Base-by-base conservation (phyloP, 2,797 vertebrate species). In the Cephalopachus bancanus region DNA sequence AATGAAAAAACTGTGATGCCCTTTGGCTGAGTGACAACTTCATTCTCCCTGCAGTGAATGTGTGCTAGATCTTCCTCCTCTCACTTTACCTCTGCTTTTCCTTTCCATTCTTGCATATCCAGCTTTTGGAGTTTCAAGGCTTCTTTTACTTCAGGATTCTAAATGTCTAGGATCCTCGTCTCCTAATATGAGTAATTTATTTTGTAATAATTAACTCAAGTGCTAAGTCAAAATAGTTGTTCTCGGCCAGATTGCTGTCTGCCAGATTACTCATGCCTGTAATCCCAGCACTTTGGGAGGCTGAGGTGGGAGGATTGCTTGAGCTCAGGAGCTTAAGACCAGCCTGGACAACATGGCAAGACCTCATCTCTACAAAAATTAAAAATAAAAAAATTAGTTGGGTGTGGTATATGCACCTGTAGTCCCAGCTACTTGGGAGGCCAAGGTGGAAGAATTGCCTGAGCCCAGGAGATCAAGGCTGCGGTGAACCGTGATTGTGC, bases 11-110 rank as follows among this genome's bases (percentile, higher is more conserved):
- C 62, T 15, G 0, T 59, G 24, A 0, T 1, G 65, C 15, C 79
- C 28, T 57, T 10, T 33, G 4, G 59, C 24, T 67, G 57, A 57
- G 53, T 17, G 44, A 1, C 44, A 1, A 5, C 16, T 79, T 57
- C 3, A 1, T 14, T 57, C 51, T n/a, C 28, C 55, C 33, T 78
- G 10, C 7, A 17, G 15, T 30, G 7, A 24, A 20, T 51, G 6
- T 26, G 1, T 7, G 0, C 1, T 7, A 20, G 67, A 5, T 1
- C 30, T 37, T 26, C 33, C 44, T 51, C 33, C 19, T 60, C 74
- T 81, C 2, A 0, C 12, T 15, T 59, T 11, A 1, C 51, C 10
- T 30, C 44, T 24, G 22, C 15, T 5, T 60, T 78, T 83, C 20
- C 37, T 12, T 62, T 89, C 94, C 10, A 0, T 67, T 83, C 64